A percentile compares a stretch with the other conserved stretches of the same genome.
Evolutionary conservation across 2,888 invertebrate genomes (phyloP).

Genomic region (Cancer borealis): DNA sequence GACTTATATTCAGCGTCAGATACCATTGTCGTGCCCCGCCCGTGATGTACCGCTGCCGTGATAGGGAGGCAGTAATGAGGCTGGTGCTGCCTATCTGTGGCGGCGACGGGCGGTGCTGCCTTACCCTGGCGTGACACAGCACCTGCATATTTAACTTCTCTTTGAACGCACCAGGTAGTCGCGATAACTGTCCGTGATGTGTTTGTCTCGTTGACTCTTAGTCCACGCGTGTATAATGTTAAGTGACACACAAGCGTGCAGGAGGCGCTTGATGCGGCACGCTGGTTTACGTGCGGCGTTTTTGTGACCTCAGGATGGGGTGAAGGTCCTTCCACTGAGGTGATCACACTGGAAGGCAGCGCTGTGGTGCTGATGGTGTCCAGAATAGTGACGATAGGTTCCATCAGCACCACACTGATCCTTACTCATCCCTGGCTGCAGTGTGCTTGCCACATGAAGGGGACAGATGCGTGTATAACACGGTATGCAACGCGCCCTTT

Average conservation of each 20-base stretch:
- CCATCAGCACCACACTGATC: background rate
- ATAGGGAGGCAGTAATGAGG: constrained; percentile 23
- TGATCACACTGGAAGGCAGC: background rate
- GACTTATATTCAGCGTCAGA: constrained; percentile 5
- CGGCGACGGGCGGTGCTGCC: constrained; percentile 7
- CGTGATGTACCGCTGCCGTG: background rate
- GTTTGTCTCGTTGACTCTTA: background rate
- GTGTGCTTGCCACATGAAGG: background rate
- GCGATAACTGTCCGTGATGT: background rate
- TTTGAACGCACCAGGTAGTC: constrained; percentile 15
- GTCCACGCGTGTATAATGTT: background rate
- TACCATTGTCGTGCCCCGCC: constrained; percentile 15
- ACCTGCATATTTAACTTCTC: background rate
- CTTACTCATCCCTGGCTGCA: background rate
- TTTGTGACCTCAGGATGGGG: background rate
- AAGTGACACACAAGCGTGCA: background rate
- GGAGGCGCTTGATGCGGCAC: background rate
- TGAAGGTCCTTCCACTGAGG: background rate
- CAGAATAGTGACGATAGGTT: background rate
- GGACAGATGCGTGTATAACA: background rate
- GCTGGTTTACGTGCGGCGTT: background rate
- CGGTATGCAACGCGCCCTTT: background rate
- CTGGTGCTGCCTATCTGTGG: background rate
- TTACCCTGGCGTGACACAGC: constrained; percentile 7
- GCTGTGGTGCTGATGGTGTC: background rate